phyloP scores from a whole-genome alignment of 2,888 invertebrate species.

The Oscheius sp. region DNA sequence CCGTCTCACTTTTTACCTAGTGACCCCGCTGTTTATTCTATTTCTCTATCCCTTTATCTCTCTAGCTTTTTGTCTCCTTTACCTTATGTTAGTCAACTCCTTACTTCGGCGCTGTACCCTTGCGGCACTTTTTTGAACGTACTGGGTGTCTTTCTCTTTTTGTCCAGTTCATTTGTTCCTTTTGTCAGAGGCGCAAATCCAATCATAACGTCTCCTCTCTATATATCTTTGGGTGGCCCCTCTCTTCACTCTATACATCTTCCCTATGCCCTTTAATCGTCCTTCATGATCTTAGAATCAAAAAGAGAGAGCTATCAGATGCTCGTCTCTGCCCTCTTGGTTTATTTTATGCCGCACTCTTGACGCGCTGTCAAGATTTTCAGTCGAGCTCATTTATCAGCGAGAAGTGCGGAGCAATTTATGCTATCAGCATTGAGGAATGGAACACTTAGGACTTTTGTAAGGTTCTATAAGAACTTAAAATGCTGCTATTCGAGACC shows the following conservation, averaged over 20 bases:
- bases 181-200: constrained; percentile 5
- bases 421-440: background rate
- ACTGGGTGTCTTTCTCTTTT: background rate
- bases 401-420: constrained; percentile 6
- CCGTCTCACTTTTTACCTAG: too few relatives aligned
- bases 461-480: too few relatives aligned
- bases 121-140: too few relatives aligned
- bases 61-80: background rate
- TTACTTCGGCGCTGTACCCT: too few relatives aligned
- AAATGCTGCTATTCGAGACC: too few relatives aligned
- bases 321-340: background rate
- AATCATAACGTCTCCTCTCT: constrained; percentile 7
- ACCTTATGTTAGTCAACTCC: background rate
- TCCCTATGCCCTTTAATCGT: background rate
- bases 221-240: background rate
- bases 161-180: constrained; percentile 17
- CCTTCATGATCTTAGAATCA: background rate
- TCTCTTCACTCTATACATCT: background rate
- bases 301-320: background rate
- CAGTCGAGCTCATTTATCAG: constrained; percentile 5
- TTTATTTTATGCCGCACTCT: too few relatives aligned
- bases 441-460: too few relatives aligned
- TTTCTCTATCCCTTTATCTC: too few relatives aligned
- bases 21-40: too few relatives aligned
- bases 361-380: too few relatives aligned